These are phyloP conservation scores for Muscina levida DNA, from an alignment of 2,888 invertebrate species.

Conservation along the genomic window DNA sequence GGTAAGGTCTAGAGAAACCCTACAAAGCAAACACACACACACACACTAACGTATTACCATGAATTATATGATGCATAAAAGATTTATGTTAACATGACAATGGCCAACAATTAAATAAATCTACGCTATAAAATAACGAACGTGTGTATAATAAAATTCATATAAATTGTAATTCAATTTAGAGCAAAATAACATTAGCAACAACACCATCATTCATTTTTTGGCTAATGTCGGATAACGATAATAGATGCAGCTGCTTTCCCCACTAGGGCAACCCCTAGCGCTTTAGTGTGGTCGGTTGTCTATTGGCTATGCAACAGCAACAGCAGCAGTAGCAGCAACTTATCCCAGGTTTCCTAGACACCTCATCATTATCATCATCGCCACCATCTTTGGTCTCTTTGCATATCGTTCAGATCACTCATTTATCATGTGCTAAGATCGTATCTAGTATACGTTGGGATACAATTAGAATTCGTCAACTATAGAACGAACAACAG, in stretches of 20 bases:
- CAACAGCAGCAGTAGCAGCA: too few relatives aligned
- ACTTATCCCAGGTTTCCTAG: too few relatives aligned
- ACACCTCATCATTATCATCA: not conserved
- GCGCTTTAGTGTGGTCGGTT: too few relatives aligned
- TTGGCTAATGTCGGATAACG: conserved; percentile 50
- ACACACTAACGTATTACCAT: not conserved
- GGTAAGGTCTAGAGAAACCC: too few relatives aligned
- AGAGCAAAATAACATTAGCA: conserved; percentile 7
- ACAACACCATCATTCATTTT: conserved; percentile 21
- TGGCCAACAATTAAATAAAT: conserved; percentile 56
- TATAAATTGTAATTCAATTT: conserved; percentile 59
- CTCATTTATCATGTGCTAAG: conserved; percentile 64
- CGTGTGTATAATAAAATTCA: conserved; percentile 12
- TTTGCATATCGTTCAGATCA: conserved; percentile 62
- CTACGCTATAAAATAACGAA: conserved; percentile 3
- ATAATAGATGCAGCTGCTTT: conserved; percentile 54
- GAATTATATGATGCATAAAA: conserved; percentile 52
- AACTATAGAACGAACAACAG: too few relatives aligned
- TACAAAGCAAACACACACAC: not conserved
- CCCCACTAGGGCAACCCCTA: too few relatives aligned
- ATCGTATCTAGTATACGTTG: conserved; percentile 49
- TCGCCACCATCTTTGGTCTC: too few relatives aligned
- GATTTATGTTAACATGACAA: conserved; percentile 61
- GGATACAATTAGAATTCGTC: not conserved
- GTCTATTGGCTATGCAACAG: too few relatives aligned